Evolutionary conservation across 2,797 vertebrate species (phyloP).

Genomic region (Enteromius mattozi): DNA sequence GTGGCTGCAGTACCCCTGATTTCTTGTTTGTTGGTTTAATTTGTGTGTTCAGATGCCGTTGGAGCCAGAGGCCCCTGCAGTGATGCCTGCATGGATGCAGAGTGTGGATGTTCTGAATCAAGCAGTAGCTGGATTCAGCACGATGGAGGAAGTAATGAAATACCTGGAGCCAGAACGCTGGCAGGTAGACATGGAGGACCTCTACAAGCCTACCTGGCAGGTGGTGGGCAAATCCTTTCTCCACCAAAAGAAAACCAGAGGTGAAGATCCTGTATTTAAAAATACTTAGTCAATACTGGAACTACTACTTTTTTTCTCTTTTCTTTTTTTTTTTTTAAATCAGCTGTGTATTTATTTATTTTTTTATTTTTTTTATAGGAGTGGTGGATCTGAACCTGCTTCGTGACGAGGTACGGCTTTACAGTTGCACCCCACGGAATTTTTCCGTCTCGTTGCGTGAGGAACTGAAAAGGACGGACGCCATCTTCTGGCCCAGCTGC

Average conservation of each 20-base stretch:
- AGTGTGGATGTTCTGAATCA: constrained; percentile 87
- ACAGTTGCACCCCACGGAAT: constrained; percentile 97
- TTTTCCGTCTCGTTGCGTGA: constrained; percentile 93
- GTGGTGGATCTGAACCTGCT: constrained; percentile 90
- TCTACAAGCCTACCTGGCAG: constrained; percentile 94
- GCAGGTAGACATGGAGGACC: constrained; percentile 94
- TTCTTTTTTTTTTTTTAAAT: neutral
- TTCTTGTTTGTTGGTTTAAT: constrained; percentile 10
- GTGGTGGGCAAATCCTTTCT: constrained; percentile 93
- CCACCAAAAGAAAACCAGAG: constrained; percentile 91
- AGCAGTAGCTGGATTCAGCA: constrained; percentile 84
- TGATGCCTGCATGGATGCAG: constrained; percentile 77
- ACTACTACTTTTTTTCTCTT: neutral
- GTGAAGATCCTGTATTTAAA: constrained; percentile 69
- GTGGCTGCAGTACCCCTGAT: neutral
- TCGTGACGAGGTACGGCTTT: constrained; percentile 91
- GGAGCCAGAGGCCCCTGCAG: constrained; percentile 77
- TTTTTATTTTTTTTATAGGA: constrained; percentile 59
- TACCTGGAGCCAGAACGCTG: constrained; percentile 95
- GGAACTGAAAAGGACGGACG: constrained; percentile 93
- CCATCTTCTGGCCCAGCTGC: constrained; percentile 97
- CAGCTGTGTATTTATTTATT: constrained; percentile 17
- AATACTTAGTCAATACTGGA: neutral
- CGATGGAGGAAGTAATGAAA: constrained; percentile 95
- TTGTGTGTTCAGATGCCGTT: constrained; percentile 58